These are phyloP conservation scores for Eupleurogrammus muticus DNA, from an alignment of 2,797 vertebrate species.

Conservation along the genomic window DNA sequence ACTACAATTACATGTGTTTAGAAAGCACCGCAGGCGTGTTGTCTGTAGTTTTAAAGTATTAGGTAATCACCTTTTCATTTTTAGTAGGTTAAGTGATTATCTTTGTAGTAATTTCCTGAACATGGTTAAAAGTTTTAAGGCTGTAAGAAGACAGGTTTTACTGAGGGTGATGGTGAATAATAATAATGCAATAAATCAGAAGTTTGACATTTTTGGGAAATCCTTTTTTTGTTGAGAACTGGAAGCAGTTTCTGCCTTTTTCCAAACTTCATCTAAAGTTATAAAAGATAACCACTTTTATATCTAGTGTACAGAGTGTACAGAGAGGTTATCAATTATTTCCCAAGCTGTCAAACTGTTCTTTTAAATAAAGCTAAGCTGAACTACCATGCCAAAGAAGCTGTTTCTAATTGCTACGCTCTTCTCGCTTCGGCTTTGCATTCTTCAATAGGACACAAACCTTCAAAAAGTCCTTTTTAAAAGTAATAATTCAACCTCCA, in stretches of 20 bases:
- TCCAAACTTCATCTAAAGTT: background rate
- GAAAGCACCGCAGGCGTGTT: constrained; percentile 4
- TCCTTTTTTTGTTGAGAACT: background rate
- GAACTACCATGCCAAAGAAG: constrained; percentile 24
- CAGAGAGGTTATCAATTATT: constrained; percentile 1
- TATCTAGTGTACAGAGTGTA: background rate
- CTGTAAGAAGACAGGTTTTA: constrained; percentile 25
- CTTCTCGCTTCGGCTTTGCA: constrained; percentile 71
- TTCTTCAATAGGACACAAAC: constrained; percentile 60
- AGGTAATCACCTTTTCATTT: background rate
- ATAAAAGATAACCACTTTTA: background rate
- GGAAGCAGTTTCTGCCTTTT: background rate
- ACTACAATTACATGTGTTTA: constrained; percentile 8
- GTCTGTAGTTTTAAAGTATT: background rate
- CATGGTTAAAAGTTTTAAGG: constrained; percentile 4
- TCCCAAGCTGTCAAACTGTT: background rate
- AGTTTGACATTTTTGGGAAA: constrained; percentile 7
- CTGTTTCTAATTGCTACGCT: constrained; percentile 60
- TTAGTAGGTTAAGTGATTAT: constrained; percentile 8
- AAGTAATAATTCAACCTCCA: background rate
- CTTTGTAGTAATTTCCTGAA: constrained; percentile 11
- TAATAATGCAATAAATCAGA: background rate
- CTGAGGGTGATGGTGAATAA: constrained; percentile 48
- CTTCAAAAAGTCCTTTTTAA: constrained; percentile 19
- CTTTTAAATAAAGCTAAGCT: constrained; percentile 15